Conservation (phyloP, 2,113 vertebrate genomes). For the Psilopogon haemacephalus region DNA sequence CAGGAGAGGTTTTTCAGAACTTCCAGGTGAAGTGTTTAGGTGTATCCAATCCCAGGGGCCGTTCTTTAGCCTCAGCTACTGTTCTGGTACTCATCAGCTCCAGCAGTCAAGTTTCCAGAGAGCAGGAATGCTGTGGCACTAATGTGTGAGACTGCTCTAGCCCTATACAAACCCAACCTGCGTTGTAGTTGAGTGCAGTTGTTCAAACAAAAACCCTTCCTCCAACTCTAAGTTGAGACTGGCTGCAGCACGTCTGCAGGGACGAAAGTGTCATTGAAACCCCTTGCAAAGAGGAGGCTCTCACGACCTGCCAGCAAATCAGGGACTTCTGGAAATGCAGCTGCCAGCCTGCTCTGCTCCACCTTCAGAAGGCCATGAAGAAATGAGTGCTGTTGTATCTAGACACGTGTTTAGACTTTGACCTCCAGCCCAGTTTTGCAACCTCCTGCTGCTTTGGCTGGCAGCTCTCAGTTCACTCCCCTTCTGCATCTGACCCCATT, state of each 20-base stretch:
- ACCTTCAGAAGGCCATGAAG: background rate
- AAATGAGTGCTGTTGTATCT: background rate
- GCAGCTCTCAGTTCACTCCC: background rate
- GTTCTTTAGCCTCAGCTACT: background rate
- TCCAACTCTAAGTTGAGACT: background rate
- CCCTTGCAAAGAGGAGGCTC: too few species aligned
- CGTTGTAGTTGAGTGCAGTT: background rate
- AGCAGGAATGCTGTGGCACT: slow-evolving; percentile 21
- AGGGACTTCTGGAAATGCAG: background rate
- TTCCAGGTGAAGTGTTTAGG: background rate
- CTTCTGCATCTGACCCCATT: background rate
- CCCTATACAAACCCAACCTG: background rate
- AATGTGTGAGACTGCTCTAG: background rate
- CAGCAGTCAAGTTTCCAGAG: background rate
- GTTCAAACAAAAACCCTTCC: background rate
- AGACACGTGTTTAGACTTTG: background rate
- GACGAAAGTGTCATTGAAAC: background rate
- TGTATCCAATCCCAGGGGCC: background rate
- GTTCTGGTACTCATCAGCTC: background rate
- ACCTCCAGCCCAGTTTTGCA: background rate
- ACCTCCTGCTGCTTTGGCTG: background rate
- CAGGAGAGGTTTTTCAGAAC: background rate
- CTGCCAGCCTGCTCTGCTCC: background rate
- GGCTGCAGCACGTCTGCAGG: background rate
- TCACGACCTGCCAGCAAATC: background rate